Percentiles rank a stretch among this genome's conserved stretches.
These are phyloP conservation scores for Erythrolamprus reginae DNA, from an alignment of 2,113 vertebrate species.

Conservation along the genomic window DNA sequence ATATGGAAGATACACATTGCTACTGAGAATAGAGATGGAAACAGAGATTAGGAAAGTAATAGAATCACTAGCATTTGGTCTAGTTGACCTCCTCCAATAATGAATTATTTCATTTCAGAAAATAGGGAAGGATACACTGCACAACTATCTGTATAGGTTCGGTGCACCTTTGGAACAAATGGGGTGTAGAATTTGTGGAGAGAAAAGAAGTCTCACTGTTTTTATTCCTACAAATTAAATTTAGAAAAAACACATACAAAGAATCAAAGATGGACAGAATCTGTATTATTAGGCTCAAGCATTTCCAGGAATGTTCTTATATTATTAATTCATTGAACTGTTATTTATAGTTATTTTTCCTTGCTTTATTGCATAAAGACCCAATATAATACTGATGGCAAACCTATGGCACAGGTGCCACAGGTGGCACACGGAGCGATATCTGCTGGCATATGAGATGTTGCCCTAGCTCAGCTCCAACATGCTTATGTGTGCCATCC, in stretches of 20 bases:
- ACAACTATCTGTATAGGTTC: not conserved
- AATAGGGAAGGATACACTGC: not conserved
- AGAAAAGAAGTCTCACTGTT: not conserved
- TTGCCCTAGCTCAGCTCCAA: too few relatives aligned
- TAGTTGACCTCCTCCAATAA: not conserved
- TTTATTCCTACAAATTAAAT: not conserved
- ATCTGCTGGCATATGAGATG: too few relatives aligned
- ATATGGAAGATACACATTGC: not conserved
- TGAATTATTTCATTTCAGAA: not conserved
- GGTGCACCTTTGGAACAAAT: not conserved
- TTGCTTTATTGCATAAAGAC: not conserved
- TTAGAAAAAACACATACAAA: not conserved
- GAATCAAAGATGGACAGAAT: not conserved
- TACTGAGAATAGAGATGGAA: too few relatives aligned
- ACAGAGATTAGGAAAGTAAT: not conserved
- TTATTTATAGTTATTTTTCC: not conserved
- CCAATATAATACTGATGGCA: not conserved
- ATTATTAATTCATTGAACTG: not conserved
- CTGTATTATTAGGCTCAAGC: not conserved
- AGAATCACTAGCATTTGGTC: not conserved
- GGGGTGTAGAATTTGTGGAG: not conserved
- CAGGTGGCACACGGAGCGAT: too few relatives aligned
- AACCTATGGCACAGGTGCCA: too few relatives aligned
- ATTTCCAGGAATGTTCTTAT: not conserved
- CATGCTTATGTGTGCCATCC: too few relatives aligned